Conservation (phyloP, 2,113 vertebrate species). For the Rhabdornis inornatus region DNA sequence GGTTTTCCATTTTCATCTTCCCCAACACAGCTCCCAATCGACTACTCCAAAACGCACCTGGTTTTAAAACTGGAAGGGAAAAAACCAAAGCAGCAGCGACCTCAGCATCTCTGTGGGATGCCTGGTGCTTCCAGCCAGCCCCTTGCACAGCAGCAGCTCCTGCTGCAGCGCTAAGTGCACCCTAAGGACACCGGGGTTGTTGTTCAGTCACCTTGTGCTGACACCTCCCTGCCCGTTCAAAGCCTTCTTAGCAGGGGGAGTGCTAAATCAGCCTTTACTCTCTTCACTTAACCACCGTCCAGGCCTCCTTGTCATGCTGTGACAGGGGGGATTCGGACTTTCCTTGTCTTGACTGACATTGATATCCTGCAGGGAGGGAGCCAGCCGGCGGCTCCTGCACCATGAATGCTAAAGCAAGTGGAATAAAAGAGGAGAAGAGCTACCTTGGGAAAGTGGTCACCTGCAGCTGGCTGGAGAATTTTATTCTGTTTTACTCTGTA, state of each 20-base stretch:
- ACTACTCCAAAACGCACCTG: neutral
- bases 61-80: neutral
- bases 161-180: neutral
- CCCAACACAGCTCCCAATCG: neutral
- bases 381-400: neutral
- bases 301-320: constrained; percentile 8
- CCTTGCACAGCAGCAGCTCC: neutral
- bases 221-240: constrained; percentile 9
- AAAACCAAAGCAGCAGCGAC: neutral
- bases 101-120: neutral
- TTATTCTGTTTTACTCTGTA: neutral
- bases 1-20: too few relatives aligned
- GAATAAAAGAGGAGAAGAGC: neutral
- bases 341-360: constrained; percentile 63
- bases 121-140: neutral
- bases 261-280: neutral
- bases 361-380: constrained; percentile 25
- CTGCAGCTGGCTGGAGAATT: neutral
- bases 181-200: neutral
- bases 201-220: constrained; percentile 15
- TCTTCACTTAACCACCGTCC: neutral
- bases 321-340: constrained; percentile 23
- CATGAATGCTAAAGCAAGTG: neutral
- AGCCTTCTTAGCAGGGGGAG: neutral
- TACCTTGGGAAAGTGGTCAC: constrained; percentile 1